Evolutionary conservation across 1,140 invertebrate species (phyloP).

Genomic region (Acromyrmex echinatior): DNA sequence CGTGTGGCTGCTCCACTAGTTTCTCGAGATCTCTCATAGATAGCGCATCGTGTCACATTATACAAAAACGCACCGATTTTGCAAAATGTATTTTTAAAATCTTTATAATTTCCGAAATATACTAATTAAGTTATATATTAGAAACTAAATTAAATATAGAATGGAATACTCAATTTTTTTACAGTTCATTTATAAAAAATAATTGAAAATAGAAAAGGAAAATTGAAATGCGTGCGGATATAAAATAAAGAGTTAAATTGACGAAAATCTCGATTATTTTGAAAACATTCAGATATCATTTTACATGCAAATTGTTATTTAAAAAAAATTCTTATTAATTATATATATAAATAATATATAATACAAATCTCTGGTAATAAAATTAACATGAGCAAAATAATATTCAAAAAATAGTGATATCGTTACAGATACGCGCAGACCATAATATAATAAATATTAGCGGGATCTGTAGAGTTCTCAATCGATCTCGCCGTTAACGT

Average conservation of each 20-base stretch:
- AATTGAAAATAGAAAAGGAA: background rate
- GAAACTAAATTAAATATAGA: background rate
- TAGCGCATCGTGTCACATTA: background rate
- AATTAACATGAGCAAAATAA: background rate
- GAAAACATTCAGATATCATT: background rate
- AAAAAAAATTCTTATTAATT: background rate
- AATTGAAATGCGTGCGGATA: background rate
- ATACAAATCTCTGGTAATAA: background rate
- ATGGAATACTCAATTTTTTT: background rate
- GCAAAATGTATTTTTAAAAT: background rate
- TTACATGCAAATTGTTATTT: background rate
- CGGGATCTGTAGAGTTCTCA: background rate
- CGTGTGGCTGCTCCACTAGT: background rate
- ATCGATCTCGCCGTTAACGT: conserved; percentile 15
- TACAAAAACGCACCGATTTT: background rate
- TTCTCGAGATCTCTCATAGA: background rate
- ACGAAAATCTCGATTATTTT: background rate
- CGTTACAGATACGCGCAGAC: background rate
- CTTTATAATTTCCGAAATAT: background rate
- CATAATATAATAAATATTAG: conserved; percentile 19
- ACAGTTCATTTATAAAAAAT: background rate
- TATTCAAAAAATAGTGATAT: background rate
- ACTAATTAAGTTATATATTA: background rate
- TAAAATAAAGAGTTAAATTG: background rate
- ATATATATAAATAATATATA: background rate